Conservation (phyloP, 92 coral and sea anemone species). For the Ricordea florida region DNA sequence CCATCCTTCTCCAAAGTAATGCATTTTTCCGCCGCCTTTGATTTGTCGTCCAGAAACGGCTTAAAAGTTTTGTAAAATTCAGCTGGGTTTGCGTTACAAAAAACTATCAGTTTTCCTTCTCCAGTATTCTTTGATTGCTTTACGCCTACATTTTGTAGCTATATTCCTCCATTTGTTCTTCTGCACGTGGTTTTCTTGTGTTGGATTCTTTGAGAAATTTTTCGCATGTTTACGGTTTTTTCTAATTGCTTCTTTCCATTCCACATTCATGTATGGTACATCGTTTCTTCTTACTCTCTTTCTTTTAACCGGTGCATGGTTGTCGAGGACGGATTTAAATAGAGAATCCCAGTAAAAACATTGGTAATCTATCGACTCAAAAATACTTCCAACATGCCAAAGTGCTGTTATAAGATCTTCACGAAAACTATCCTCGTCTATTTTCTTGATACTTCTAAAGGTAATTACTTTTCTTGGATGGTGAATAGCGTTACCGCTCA, state of each 20-base stretch:
- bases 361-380: slow-evolving; percentile 18
- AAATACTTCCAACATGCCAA: not conserved
- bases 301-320: slow-evolving; percentile 11
- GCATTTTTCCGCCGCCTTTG: not conserved
- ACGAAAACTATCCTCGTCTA: not conserved
- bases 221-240: not conserved
- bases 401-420: not conserved
- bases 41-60: not conserved
- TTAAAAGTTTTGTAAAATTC: slow-evolving; percentile 13
- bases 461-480: not conserved
- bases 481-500: not conserved
- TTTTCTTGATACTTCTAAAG: slow-evolving; percentile 3
- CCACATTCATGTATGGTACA: slow-evolving; percentile 13
- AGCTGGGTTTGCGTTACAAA: not conserved
- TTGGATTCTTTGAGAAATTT: not conserved
- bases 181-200: not conserved
- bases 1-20: slow-evolving; percentile 2
- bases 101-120: not conserved
- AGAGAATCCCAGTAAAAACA: slow-evolving; percentile 7
- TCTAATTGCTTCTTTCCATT: slow-evolving; percentile 5
- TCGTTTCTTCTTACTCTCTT: slow-evolving; percentile 15
- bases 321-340: not conserved
- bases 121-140: slow-evolving; percentile 17
- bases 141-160: slow-evolving; percentile 3
- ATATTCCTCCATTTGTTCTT: not conserved